Conservation (phyloP, 2,113 vertebrate genomes). For the Sylvia atricapilla region DNA sequence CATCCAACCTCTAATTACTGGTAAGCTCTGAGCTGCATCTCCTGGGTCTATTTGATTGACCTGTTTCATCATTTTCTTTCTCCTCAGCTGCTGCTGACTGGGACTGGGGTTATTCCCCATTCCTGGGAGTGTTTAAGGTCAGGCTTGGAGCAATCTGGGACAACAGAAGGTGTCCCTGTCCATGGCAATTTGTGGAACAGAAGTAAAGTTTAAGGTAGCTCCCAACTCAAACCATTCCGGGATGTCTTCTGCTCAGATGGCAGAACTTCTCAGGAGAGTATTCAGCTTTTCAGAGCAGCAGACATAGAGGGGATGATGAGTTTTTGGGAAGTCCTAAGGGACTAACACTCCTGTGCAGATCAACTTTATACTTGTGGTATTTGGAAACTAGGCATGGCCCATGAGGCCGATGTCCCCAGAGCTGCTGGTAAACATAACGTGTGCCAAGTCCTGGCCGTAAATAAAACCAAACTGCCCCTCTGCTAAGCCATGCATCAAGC, state of each 20-base stretch:
- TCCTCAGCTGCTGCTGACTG: accelerated
- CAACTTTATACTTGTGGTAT: accelerated
- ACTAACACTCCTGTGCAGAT: accelerated
- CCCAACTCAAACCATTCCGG: not conserved
- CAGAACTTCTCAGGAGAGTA: not conserved
- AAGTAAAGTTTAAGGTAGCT: not conserved
- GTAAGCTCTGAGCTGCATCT: not conserved
- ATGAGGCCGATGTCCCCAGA: accelerated
- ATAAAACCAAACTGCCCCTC: not conserved
- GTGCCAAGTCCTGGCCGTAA: not conserved
- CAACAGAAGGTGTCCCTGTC: not conserved
- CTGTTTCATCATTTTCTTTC: not conserved
- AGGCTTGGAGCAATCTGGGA: not conserved
- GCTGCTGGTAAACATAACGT: accelerated
- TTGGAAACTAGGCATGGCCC: accelerated
- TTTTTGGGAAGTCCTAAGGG: not conserved
- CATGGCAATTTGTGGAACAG: accelerated
- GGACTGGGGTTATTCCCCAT: not conserved
- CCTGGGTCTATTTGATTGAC: not conserved
- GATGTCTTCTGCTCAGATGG: not conserved
- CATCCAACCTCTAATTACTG: not conserved
- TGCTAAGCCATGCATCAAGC: not conserved
- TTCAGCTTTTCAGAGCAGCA: not conserved
- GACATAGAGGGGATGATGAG: accelerated
- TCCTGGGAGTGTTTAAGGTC: not conserved